These are phyloP conservation scores for Tiliacea citrago DNA, from an alignment of 2,888 invertebrate species.

Conservation along the genomic window DNA sequence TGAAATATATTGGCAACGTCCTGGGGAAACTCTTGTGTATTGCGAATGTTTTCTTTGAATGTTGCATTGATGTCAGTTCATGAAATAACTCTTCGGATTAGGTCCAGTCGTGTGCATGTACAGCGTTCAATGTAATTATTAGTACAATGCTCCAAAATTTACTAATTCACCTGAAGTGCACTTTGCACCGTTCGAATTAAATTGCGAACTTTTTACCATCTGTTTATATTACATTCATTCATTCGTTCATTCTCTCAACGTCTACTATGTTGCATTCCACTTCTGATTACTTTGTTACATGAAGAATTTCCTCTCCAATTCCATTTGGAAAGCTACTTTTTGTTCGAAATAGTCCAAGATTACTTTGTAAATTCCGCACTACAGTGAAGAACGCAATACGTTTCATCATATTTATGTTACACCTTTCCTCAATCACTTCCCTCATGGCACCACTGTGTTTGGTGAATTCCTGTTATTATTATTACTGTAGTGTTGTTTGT, in stretches of 20 bases:
- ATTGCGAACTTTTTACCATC: neutral
- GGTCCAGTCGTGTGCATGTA: neutral
- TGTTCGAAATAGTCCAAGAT: conserved; percentile 38
- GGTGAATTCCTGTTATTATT: conserved; percentile 31
- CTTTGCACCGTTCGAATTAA: neutral
- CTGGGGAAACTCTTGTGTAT: conserved; percentile 8
- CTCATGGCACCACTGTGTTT: conserved; percentile 16
- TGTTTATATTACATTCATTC: neutral
- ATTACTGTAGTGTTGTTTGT: conserved; percentile 3
- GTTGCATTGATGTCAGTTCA: neutral
- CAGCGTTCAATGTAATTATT: neutral
- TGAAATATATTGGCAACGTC: conserved; percentile 23
- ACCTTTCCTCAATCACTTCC: conserved; percentile 33
- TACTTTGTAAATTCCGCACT: conserved; percentile 27
- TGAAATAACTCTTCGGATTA: neutral
- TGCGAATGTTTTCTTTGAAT: conserved; percentile 7
- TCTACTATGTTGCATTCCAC: conserved; percentile 12
- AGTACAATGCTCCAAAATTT: neutral
- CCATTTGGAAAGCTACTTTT: conserved; percentile 29
- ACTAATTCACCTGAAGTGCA: neutral
- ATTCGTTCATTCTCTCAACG: neutral
- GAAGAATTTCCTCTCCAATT: conserved; percentile 28
- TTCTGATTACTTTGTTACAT: conserved; percentile 44
- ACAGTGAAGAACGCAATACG: conserved; percentile 23
- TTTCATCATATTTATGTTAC: conserved; percentile 30